Base-by-base conservation (phyloP, 30 jellyfish, hydroid and myxozoan genomes). In the Clytia hemisphaerica region DNA sequence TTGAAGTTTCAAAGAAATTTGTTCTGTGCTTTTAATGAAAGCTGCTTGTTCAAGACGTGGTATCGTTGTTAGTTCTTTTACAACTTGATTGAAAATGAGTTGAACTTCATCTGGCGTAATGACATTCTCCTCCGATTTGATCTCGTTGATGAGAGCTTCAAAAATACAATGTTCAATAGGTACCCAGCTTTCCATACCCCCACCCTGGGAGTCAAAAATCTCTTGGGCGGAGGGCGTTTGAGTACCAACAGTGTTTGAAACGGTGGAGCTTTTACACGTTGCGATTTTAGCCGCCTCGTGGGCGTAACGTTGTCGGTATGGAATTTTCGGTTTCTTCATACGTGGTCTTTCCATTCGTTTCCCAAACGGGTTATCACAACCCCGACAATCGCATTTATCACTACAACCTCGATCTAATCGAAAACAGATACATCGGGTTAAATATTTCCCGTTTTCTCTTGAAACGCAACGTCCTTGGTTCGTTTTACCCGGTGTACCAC, bases 171-270 rank as follows among this genome's bases (percentile, higher is more conserved):
- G 94, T 45, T 88, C 97, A 9, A 89, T 61, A 5, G 75, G 28
- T 6, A 86, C 73, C 97, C 97, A 88, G 36, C 87, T 74, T 71
- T 88, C 97, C 38, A 79, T 55, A 47, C 92, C 93, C 4, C 88
- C 84, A 4, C 94, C 81, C 62, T 79, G 93, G 1, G 81, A 85
- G n/a, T 76, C 88, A 24, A 71, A 73, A 35, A 62, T 88, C 44
- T 81, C 88, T 16, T 76, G 63, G 54, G 72, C 37, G 44, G 45
- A 74, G 21, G 83, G 68, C 37, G 86, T 81, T 63, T 77, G 91
- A 4, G 74, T 69, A 3, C 69, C 78, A 6, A 65, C 44, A 37
- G 78, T 65, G 26, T 61, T 36, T 2, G 78, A 65, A 19, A 45
- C 71, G 2, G 78, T 31, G 19, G 78, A 65, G 33, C 78, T 65